Base-by-base conservation (phyloP, 1,140 invertebrate genomes). In the Apocrypta bakeri region DNA sequence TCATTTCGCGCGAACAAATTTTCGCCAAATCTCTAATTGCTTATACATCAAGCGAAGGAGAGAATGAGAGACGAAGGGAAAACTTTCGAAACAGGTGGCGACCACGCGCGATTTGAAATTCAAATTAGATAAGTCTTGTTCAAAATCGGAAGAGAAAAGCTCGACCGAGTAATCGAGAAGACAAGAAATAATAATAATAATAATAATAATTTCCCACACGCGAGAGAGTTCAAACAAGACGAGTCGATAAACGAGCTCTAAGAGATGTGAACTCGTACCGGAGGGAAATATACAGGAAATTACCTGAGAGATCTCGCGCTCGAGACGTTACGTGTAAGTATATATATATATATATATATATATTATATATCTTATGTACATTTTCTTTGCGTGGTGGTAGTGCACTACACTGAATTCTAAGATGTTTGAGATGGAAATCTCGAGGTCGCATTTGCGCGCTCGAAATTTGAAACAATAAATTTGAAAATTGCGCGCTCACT, bases 271-370 rank as follows among this genome's bases (percentile, higher is more conserved):
- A 73, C 17, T 64, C 24, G 69, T 48, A 64, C 63, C n/a, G 33
- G n/a, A 33, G 21, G 69, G 69, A 40, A 72, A 72, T 72, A 72
- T 37, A 40, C 69, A 72, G 71, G 37, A 73, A 73, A 73, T 73
- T 73, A 73, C 37, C 71, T 42, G 21, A 27, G 71, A 73, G 33
- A 42, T 42, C 37, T 27, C 12, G 33, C 21, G 21, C 71, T 66
- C 63, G 8, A 14, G 63, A n/a, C 33, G 9, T 31, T 66, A 0
- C 2, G 6, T 21, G 0, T 6, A n/a, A 1, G 21, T 56, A n/a
- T n/a, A 56, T 42, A 42, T 42, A 17, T 21, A 17, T n/a, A 1
- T 56, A 14, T 56, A 21, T 7, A 56, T 1, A 56, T 9, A 37
- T 9, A 37, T 37, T 37, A 9, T n/a, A n/a, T n/a, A n/a, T n/a